These are phyloP conservation scores for Diorhabda sublineata DNA, from an alignment of 1,140 invertebrate genomes.

Conservation along the genomic window DNA sequence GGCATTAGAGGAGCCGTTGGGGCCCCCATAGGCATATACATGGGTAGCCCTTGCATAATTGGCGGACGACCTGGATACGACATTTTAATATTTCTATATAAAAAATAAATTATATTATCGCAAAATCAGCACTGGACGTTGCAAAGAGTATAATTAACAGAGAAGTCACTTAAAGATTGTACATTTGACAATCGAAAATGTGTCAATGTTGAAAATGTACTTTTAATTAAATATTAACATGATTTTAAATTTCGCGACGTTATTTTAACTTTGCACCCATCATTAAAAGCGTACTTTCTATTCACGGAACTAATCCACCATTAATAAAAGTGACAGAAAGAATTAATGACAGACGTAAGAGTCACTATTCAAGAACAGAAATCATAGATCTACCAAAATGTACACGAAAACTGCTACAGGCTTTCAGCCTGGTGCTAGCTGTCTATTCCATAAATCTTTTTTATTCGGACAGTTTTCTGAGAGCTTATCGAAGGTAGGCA, in stretches of 20 bases:
- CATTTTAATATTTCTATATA: conserved; percentile 37
- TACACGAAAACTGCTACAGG: too few relatives aligned
- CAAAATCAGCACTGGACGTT: background rate
- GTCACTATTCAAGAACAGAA: background rate
- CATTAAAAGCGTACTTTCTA: background rate
- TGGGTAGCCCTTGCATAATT: conserved; percentile 54
- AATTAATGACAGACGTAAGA: background rate
- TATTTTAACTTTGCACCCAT: background rate
- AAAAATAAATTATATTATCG: background rate
- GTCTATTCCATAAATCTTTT: too few relatives aligned
- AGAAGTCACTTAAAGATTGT: too few relatives aligned
- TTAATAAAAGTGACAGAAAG: background rate
- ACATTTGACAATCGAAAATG: background rate
- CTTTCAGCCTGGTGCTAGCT: too few relatives aligned
- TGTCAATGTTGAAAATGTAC: background rate
- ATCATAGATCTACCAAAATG: background rate
- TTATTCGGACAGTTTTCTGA: too few relatives aligned
- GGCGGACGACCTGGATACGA: conserved; percentile 53
- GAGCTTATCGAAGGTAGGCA: too few relatives aligned
- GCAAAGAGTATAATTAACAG: too few relatives aligned
- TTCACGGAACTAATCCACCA: background rate
- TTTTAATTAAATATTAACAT: background rate
- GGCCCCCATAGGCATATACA: conserved; percentile 51
- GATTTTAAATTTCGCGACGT: background rate
- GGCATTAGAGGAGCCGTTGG: conserved; percentile 50